phyloP scores from a whole-genome alignment of 35 echinoderm and acorn worm species.

The Eucidaris tribuloides region DNA sequence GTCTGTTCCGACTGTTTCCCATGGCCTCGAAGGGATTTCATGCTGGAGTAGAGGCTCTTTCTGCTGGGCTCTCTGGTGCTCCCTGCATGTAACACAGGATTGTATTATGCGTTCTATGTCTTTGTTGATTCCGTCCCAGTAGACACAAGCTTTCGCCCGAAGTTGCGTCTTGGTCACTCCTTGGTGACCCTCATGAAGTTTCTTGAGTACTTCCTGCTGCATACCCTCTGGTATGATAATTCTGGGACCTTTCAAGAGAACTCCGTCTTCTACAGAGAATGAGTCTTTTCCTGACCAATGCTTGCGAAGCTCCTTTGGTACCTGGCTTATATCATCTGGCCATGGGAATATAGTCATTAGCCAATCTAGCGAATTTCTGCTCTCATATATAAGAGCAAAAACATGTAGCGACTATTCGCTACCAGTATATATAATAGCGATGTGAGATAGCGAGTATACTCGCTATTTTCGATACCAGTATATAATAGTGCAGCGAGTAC shows the following conservation, averaged over 20 bases:
- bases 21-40: slow-evolving; percentile 44
- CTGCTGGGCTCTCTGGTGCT: not conserved
- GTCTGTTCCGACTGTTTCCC: slow-evolving; percentile 50
- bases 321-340: not conserved
- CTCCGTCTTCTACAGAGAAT: slow-evolving; percentile 36
- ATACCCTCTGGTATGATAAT: slow-evolving; percentile 33
- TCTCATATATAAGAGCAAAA: too few species aligned
- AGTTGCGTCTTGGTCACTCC: slow-evolving; percentile 57
- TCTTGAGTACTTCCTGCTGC: slow-evolving; percentile 22
- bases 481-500: too few species aligned
- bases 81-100: slow-evolving; percentile 18
- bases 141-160: slow-evolving; percentile 38
- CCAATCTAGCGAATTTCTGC: too few species aligned
- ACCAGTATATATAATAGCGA: too few species aligned
- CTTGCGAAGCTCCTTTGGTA: not conserved
- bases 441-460: too few species aligned
- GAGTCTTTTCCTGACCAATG: slow-evolving; percentile 26
- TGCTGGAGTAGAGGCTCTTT: slow-evolving; percentile 22
- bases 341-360: too few species aligned
- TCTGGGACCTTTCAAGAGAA: slow-evolving; percentile 65
- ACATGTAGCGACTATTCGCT: too few species aligned
- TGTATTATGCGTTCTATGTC: slow-evolving; percentile 43
- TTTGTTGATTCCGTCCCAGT: slow-evolving; percentile 41
- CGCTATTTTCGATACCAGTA: too few species aligned
- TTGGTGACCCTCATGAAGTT: slow-evolving; percentile 57